Percentiles rank a stretch among this genome's conserved stretches.
These are phyloP conservation scores for Vidua macroura DNA, from an alignment of 2,113 vertebrate genomes.

Conservation along the genomic window DNA sequence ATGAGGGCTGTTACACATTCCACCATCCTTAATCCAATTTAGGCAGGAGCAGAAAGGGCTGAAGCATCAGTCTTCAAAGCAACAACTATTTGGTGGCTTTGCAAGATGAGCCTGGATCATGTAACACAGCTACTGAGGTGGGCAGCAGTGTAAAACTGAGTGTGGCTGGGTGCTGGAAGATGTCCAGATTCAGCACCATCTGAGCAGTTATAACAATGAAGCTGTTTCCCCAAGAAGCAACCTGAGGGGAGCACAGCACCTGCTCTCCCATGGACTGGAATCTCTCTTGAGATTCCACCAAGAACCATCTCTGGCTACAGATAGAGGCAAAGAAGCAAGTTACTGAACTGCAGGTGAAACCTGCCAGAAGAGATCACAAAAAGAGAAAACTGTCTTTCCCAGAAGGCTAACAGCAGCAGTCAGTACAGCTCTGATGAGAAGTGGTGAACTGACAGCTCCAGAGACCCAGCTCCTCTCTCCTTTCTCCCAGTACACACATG, in stretches of 20 bases:
- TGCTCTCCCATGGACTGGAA: background rate
- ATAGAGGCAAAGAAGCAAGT: background rate
- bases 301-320: background rate
- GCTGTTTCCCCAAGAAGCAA: background rate
- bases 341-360: background rate
- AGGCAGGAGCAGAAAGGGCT: background rate
- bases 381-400: background rate
- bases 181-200: background rate
- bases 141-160: background rate
- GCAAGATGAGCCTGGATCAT: background rate
- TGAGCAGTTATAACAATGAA: background rate
- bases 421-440: background rate
- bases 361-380: background rate
- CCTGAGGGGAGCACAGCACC: background rate
- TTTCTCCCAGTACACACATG: background rate
- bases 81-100: background rate
- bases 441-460: background rate
- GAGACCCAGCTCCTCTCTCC: background rate
- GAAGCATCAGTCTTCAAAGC: background rate
- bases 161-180: background rate
- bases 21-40: background rate
- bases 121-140: background rate
- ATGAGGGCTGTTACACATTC: background rate
- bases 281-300: background rate
- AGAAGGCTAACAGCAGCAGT: background rate